Base-by-base conservation (phyloP, 1,140 invertebrate species). In the Drosophila ficusphila region DNA sequence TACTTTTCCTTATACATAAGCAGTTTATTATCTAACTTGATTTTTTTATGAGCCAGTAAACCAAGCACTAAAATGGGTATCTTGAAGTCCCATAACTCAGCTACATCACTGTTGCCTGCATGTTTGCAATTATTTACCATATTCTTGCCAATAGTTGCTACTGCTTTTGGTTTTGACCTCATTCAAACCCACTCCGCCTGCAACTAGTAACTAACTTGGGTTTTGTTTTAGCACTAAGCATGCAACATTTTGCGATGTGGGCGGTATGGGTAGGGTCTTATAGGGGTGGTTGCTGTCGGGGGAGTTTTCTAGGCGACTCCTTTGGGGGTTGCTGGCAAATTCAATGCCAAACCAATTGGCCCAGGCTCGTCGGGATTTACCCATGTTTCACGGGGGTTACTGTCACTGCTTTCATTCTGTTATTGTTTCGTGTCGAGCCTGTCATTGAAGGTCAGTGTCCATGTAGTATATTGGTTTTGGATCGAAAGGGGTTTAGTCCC, bases 291-390 rank as follows among this genome's bases (percentile, higher is more conserved):
- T 46, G 19, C 12, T 29, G 11, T 21, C 18, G 49, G 46, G 58
- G 52, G 38, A 47, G 76, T 77, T 82, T 67, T 52, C 65, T 60
- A 48, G 65, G 60, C 39, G 72, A 48, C 33, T 39, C 29, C 5
- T 16, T 23, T 33, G 16, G 48, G 53, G 60, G 61, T 68, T 38
- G 33, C 47, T 72, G 51, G 65, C 53, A 7, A 76, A 79, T 69
- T 72, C 81, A 76, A 79, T 86, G 76, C 74, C 81, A 73, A 67
- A 86, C 27, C 67, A 74, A 57, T 65, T 74, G 71, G 56, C 54
- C 19, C 52, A 61, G 46, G 71, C 31, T 60, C 16, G 27, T 58
- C 75, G 69, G 81, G 60, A 79, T 64, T 72, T 83, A 34, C 60
- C 9, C 19, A n/a, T 34, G 36, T 11, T 31, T 2, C 9, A 12